Evolutionary conservation across 1,140 invertebrate genomes (phyloP).

Genomic region (Rhagoletis zephyria): DNA sequence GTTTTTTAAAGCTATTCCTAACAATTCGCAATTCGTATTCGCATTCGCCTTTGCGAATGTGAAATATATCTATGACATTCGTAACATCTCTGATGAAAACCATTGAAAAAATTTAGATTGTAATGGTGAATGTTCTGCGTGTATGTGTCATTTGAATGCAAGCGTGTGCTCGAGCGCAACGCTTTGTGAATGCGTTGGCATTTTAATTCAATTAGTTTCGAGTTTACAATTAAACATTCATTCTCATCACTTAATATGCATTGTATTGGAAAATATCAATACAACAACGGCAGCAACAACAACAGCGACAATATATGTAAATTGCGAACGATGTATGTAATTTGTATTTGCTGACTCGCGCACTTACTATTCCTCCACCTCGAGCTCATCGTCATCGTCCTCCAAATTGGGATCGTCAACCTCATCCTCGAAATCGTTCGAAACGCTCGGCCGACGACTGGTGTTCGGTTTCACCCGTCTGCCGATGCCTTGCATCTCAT

Average conservation of each 20-base stretch:
- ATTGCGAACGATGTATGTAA: too few species aligned
- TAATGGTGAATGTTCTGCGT: too few species aligned
- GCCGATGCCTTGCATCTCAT: slow-evolving; percentile 67
- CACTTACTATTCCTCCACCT: slow-evolving; percentile 71
- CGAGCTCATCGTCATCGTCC: slow-evolving; percentile 67
- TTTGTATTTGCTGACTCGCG: too few species aligned
- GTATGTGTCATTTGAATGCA: too few species aligned
- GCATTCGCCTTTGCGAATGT: too few species aligned
- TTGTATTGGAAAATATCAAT: neutral
- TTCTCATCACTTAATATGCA: slow-evolving; percentile 1
- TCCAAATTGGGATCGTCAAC: slow-evolving; percentile 62
- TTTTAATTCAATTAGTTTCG: slow-evolving; percentile 44
- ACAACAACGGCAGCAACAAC: too few species aligned
- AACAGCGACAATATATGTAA: too few species aligned
- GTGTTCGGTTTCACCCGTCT: slow-evolving; percentile 62
- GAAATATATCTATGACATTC: too few species aligned
- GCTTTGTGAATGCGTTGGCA: neutral
- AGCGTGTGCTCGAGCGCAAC: neutral
- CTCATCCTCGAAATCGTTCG: slow-evolving; percentile 58
- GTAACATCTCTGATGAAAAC: too few species aligned
- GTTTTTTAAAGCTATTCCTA: too few species aligned
- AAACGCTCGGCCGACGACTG: slow-evolving; percentile 58
- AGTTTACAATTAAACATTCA: neutral
- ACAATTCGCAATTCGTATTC: too few species aligned
- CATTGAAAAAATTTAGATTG: too few species aligned